These are phyloP conservation scores for Benthosema pterotum DNA, from an alignment of 2,797 vertebrate genomes.

Conservation along the genomic window DNA sequence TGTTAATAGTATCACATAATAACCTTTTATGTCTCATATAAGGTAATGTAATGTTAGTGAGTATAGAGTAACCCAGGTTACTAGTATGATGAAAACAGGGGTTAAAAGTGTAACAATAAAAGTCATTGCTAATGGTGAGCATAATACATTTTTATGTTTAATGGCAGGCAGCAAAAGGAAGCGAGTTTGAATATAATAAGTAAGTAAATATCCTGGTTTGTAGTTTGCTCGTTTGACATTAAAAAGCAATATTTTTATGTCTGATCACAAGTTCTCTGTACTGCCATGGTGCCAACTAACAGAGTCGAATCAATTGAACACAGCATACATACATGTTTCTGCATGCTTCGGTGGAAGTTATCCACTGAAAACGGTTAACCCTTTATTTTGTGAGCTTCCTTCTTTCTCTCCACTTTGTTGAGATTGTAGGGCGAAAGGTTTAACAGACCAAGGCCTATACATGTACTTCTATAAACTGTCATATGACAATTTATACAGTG, in stretches of 20 bases:
- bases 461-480: too few relatives aligned
- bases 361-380: background rate
- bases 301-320: slow-evolving; percentile 42
- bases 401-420: too few relatives aligned
- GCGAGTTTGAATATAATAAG: too few relatives aligned
- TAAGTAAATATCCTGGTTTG: background rate
- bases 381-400: background rate
- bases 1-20: too few relatives aligned
- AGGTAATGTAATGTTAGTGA: too few relatives aligned
- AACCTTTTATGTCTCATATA: too few relatives aligned
- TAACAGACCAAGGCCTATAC: too few relatives aligned
- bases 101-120: background rate
- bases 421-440: too few relatives aligned
- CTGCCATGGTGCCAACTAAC: background rate
- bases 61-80: too few relatives aligned
- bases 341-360: background rate
- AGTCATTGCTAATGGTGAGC: background rate
- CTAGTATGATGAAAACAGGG: too few relatives aligned
- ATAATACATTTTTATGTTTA: background rate
- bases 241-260: background rate
- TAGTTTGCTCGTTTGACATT: background rate
- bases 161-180: too few relatives aligned
- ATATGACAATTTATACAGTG: too few relatives aligned
- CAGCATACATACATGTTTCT: slow-evolving; percentile 36
- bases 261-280: slow-evolving; percentile 9